These are phyloP conservation scores for Drosophila acutilabella DNA, from an alignment of 2,888 invertebrate species.

Conservation along the genomic window DNA sequence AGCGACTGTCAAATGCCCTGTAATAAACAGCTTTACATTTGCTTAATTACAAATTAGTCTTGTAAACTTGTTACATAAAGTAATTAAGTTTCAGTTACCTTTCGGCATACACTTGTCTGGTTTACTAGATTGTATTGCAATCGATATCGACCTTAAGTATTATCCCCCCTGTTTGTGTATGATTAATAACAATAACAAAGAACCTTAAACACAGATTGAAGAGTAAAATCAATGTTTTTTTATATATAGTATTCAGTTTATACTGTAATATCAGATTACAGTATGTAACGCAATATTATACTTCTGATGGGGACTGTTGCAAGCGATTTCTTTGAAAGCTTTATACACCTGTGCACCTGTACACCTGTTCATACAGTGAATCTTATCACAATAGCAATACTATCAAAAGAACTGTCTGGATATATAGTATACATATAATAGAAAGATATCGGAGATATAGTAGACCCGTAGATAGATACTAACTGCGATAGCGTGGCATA, in stretches of 20 bases:
- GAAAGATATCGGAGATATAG: slow-evolving; percentile 13
- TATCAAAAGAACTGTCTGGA: slow-evolving; percentile 9
- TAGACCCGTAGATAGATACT: slow-evolving; percentile 46
- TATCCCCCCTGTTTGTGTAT: background rate
- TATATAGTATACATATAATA: slow-evolving; percentile 4
- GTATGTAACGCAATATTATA: slow-evolving; percentile 5
- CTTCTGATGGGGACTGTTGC: background rate
- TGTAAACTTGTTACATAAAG: too few species aligned
- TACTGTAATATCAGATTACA: slow-evolving; percentile 17
- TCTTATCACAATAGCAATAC: slow-evolving; percentile 16
- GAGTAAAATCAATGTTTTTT: background rate
- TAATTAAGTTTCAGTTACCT: background rate
- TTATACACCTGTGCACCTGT: slow-evolving; percentile 16
- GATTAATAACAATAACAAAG: slow-evolving; percentile 13
- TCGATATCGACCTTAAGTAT: slow-evolving; percentile 8
- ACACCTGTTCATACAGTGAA: slow-evolving; percentile 11
- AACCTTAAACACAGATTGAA: slow-evolving; percentile 1
- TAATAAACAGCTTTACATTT: background rate
- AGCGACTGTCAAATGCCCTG: slow-evolving; percentile 33
- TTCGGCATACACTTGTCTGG: background rate
- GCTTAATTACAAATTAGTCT: background rate
- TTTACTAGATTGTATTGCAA: background rate
- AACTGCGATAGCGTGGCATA: slow-evolving; percentile 71
- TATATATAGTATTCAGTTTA: slow-evolving; percentile 5
- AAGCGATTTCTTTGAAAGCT: slow-evolving; percentile 9